phyloP scores from a whole-genome alignment of 2,113 vertebrate species.

The Kryptolebias marmoratus region DNA sequence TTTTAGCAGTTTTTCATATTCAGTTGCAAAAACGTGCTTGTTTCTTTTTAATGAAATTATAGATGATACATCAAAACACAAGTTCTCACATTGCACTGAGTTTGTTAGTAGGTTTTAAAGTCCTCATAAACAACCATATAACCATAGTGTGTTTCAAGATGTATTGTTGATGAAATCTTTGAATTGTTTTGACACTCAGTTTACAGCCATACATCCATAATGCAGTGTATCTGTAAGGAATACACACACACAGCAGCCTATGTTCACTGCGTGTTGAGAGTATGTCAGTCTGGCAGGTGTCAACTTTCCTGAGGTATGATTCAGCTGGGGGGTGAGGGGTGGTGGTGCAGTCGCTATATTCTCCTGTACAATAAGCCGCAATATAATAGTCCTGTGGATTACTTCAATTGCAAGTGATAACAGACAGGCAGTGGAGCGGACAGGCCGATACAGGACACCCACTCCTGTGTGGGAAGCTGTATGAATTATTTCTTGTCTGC shows the following conservation, averaged over 20 bases:
- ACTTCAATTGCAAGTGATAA: constrained; percentile 91
- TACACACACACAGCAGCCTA: background rate
- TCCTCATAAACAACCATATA: background rate
- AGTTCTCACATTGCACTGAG: no score
- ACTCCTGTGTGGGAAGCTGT: constrained; percentile 84
- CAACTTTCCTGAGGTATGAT: constrained; percentile 78
- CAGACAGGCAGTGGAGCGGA: constrained; percentile 86
- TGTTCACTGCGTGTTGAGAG: constrained; percentile 51
- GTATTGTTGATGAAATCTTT: background rate
- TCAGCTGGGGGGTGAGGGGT: constrained; percentile 35
- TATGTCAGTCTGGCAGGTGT: constrained; percentile 71
- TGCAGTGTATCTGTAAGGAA: background rate
- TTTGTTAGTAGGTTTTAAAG: no score
- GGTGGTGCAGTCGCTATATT: constrained; percentile 79
- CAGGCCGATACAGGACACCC: constrained; percentile 88
- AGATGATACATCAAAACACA: no score
- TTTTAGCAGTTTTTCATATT: no score
- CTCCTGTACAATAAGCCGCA: constrained; percentile 83
- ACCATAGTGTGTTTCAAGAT: background rate
- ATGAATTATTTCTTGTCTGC: constrained; percentile 90
- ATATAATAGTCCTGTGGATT: constrained; percentile 86
- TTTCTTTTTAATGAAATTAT: no score
- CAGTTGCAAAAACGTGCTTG: no score
- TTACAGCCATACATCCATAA: background rate
- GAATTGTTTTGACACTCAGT: background rate